Base-by-base conservation (phyloP, 2,113 vertebrate species). In the Pristiophorus japonicus region DNA sequence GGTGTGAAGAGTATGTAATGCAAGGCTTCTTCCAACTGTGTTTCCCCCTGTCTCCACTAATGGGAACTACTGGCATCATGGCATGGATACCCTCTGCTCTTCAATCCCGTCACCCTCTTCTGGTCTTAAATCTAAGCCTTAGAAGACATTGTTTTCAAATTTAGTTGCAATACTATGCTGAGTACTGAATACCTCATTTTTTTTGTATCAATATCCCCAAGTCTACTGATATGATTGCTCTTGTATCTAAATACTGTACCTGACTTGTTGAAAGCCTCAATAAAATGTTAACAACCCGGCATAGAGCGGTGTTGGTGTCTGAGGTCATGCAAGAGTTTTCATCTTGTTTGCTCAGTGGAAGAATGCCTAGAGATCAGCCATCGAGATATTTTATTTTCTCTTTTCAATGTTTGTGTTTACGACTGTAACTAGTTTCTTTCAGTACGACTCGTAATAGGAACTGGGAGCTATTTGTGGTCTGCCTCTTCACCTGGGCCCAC, bases 1-100 rank as follows among this genome's bases (percentile, higher is more conserved):
- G 96, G 96, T 97, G 96, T 97, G 97, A 97, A 97, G 96, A 96
- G 95, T 96, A 96, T 97, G 97, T 97, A 96, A 96, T 97, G 97
- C 96, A 97, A 97, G 97, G 88, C 59, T 63, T 94, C 22, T 70
- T 47, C 45, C 66, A 47, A 47, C 14, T 94, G 24, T 94, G 93
- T 27, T 47, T 94, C 30, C 66, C 22, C 66, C 10, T 34, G 24
- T 92, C 88, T 65, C 34, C 88, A 94, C 42, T 47, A 66, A 85
- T 16, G 42, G 38, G 42, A 85, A 45, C 81, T 38, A 47, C 34
- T 67, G 38, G 65, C 42, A 70, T 47, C 65, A 22, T 70, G 92
- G 42, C 92, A 67, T 30, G 63, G 38, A 65, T 93, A 66, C 92
- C 55, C 87, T 94, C n/a, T 67, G 63, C 63, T 94, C 93, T 90